Percentiles rank a stretch among this genome's conserved stretches.
phyloP scores from a whole-genome alignment of 1,140 invertebrate genomes.

The Saccostrea echinata region DNA sequence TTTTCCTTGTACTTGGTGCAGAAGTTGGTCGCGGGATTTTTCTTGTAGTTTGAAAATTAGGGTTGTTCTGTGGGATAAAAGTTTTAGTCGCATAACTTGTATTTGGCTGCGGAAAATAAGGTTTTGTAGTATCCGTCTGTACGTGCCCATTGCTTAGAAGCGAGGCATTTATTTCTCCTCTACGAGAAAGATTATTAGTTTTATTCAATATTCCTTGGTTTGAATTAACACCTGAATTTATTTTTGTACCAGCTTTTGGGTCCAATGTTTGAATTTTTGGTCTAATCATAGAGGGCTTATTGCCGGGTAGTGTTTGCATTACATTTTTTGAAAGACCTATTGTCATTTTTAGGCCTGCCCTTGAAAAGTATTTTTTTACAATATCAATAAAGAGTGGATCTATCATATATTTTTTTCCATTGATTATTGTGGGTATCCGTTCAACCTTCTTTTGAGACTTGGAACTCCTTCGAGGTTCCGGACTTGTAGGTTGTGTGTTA shows the following conservation, averaged over 20 bases:
- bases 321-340: background rate
- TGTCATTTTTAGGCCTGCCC: constrained; percentile 4
- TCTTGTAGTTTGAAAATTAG: background rate
- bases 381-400: background rate
- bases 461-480: background rate
- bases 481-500: background rate
- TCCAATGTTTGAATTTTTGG: background rate
- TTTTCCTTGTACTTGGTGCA: background rate
- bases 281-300: background rate
- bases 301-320: background rate
- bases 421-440: background rate
- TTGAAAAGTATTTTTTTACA: background rate
- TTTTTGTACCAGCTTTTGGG: background rate
- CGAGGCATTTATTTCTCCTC: background rate
- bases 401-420: constrained; percentile 8
- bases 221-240: background rate
- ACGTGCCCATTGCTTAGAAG: background rate
- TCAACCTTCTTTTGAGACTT: background rate
- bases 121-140: background rate
- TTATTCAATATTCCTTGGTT: background rate
- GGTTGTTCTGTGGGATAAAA: background rate
- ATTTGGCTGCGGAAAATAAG: background rate
- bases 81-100: background rate
- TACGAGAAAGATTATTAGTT: background rate
- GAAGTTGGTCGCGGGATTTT: background rate